These are phyloP conservation scores for Manis javanica DNA, from an alignment of 2,797 vertebrate genomes.

Conservation along the genomic window DNA sequence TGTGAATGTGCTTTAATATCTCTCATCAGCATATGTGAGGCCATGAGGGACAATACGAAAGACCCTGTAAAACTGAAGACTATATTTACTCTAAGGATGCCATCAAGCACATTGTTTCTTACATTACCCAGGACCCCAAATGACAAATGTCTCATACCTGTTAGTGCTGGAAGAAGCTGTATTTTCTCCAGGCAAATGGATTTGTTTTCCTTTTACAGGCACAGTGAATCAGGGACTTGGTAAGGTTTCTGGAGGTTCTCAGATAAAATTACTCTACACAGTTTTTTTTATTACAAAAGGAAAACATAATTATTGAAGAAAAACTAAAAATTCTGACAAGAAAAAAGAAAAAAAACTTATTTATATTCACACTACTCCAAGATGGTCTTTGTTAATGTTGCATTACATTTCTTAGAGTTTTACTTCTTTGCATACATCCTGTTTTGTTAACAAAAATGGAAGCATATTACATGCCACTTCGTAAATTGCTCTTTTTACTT, in stretches of 20 bases:
- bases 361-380: not conserved
- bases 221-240: not conserved
- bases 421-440: not conserved
- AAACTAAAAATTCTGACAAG: not conserved
- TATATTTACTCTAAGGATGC: slow-evolving; percentile 1
- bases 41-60: not conserved
- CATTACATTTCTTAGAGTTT: not conserved
- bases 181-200: not conserved
- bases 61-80: slow-evolving; percentile 30
- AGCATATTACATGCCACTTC: not conserved
- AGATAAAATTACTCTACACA: not conserved
- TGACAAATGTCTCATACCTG: slow-evolving; percentile 25
- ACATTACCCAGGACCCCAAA: not conserved
- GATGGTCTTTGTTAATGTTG: not conserved
- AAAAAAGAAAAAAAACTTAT: not conserved
- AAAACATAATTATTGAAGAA: slow-evolving; percentile 23
- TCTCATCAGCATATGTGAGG: slow-evolving; percentile 24
- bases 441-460: slow-evolving; percentile 22
- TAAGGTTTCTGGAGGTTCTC: not conserved
- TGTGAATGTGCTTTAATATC: not conserved
- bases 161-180: not conserved
- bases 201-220: slow-evolving; percentile 6
- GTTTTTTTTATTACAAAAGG: slow-evolving; percentile 10
- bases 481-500: not conserved
- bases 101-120: slow-evolving; percentile 47